Evolutionary conservation across 2,888 invertebrate genomes (phyloP).

Genomic region (Tipula confusa): DNA sequence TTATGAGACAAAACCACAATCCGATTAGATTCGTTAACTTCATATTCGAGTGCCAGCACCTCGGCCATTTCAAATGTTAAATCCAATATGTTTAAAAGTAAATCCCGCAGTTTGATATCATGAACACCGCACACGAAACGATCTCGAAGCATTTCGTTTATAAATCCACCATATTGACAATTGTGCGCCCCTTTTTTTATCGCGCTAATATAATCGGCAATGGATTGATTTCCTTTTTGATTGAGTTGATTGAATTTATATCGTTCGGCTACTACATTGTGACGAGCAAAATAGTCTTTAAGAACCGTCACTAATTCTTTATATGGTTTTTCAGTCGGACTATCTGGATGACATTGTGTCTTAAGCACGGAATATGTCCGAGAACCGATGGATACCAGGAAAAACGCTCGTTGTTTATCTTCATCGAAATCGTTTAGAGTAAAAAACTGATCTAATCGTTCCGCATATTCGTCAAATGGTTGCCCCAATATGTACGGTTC

Average conservation of each 20-base stretch:
- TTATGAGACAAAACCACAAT: background rate
- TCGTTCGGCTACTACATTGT: background rate
- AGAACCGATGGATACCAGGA: background rate
- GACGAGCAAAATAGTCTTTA: background rate
- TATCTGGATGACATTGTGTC: background rate
- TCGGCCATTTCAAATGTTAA: constrained; percentile 4
- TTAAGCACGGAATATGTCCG: background rate
- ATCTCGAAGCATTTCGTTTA: background rate
- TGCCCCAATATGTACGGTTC: background rate
- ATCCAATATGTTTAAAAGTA: background rate
- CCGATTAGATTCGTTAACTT: background rate
- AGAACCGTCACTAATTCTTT: background rate
- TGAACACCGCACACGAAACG: constrained; percentile 13
- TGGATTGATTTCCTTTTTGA: background rate
- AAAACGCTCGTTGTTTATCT: background rate
- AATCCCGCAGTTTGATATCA: background rate
- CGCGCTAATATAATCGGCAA: background rate
- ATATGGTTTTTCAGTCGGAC: background rate
- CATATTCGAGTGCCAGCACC: background rate
- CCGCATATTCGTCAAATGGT: background rate
- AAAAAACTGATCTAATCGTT: background rate
- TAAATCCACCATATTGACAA: background rate
- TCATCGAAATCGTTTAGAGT: background rate
- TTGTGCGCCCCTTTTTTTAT: background rate
- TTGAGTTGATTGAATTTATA: constrained; percentile 25